Conservation (phyloP, 2,113 vertebrate species). For the Caranx melampygus region DNA sequence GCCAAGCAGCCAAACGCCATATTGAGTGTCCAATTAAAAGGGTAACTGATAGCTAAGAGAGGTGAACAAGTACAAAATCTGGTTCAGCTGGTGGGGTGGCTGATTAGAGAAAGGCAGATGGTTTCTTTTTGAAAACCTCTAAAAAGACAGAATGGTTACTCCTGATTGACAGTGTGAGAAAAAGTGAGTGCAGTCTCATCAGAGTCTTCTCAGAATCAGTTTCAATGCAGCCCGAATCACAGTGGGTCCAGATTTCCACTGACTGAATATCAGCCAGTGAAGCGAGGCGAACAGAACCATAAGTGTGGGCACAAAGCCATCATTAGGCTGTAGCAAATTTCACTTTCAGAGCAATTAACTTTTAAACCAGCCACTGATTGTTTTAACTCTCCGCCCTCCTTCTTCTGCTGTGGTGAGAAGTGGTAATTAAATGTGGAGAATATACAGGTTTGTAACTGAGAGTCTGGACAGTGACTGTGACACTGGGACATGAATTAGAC, state of each 20-base stretch:
- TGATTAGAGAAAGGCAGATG: not conserved
- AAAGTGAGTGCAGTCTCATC: not conserved
- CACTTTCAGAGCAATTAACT: conserved; percentile 18
- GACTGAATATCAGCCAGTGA: conserved; percentile 31
- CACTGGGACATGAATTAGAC: conserved; percentile 18
- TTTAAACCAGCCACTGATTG: conserved; percentile 21
- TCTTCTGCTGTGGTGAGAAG: not conserved
- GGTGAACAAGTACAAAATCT: not conserved
- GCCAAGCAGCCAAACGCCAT: not conserved
- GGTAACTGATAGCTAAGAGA: conserved; percentile 8
- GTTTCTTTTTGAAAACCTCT: not conserved
- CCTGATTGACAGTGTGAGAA: conserved; percentile 18
- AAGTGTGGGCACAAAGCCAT: conserved; percentile 15
- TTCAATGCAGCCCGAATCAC: conserved; percentile 5
- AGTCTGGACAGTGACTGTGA: not conserved
- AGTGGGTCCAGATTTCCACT: not conserved
- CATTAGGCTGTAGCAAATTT: conserved; percentile 15
- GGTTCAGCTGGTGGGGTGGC: conserved; percentile 9
- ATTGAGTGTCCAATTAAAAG: conserved; percentile 39
- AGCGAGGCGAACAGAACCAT: not conserved
- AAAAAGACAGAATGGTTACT: conserved; percentile 5
- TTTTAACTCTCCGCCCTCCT: not conserved
- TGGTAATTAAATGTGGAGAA: conserved; percentile 25
- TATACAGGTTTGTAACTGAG: conserved; percentile 1
- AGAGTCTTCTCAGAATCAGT: conserved; percentile 7